A percentile compares a stretch with the other conserved stretches of the same genome.
phyloP scores from a whole-genome alignment of 2,113 vertebrate genomes.

The Gambusia holbrooki region DNA sequence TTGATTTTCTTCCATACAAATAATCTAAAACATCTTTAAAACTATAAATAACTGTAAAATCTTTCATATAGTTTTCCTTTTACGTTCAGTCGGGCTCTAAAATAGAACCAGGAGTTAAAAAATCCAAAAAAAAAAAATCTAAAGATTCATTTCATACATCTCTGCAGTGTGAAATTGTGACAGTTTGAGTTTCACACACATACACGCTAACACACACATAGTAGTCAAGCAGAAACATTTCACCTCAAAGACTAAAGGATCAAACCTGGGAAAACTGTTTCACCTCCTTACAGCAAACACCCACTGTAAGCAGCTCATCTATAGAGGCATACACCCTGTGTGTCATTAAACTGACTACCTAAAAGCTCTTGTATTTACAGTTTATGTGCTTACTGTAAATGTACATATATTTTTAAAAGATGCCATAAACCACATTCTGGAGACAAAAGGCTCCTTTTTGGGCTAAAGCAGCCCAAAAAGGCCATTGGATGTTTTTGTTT shows the following conservation, averaged over 20 bases:
- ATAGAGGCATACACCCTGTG: not conserved
- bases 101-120: slow-evolving; percentile 39
- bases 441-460: not conserved
- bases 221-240: not conserved
- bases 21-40: slow-evolving; percentile 68
- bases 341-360: not conserved
- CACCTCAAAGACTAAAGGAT: slow-evolving; percentile 24
- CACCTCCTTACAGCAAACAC: slow-evolving; percentile 20
- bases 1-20: slow-evolving; percentile 59
- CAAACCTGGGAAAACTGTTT: not conserved
- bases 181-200: slow-evolving; percentile 8
- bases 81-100: slow-evolving; percentile 43
- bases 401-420: not conserved
- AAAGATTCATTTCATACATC: slow-evolving; percentile 32
- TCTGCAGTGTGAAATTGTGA: slow-evolving; percentile 29
- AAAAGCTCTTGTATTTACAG: not conserved
- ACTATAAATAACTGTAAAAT: slow-evolving; percentile 71
- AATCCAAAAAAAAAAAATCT: slow-evolving; percentile 37
- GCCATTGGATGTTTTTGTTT: not conserved
- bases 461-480: not conserved
- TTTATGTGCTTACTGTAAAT: no score
- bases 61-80: slow-evolving; percentile 41
- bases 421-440: not conserved
- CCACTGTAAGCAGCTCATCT: not conserved
- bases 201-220: not conserved